These are phyloP conservation scores for Cremastobaeus sp. DNA, from an alignment of 2,888 invertebrate species.

Conservation along the genomic window DNA sequence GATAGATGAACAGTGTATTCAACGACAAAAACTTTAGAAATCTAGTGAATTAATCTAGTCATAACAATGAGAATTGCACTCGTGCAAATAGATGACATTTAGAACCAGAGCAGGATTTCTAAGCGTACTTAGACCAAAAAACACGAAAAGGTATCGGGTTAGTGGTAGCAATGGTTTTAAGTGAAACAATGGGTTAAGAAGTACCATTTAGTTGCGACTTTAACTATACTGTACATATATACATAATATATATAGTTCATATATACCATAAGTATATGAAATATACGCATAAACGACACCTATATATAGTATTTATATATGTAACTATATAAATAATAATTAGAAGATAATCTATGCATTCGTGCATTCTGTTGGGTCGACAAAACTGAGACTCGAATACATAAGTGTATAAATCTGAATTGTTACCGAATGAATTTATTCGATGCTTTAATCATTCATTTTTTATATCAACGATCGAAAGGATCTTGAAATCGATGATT, in stretches of 20 bases:
- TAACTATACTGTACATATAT: constrained; percentile 73
- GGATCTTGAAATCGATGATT: too few species aligned
- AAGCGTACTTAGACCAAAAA: neutral
- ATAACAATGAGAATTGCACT: constrained; percentile 66
- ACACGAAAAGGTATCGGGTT: constrained; percentile 15
- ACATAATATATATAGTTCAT: constrained; percentile 69
- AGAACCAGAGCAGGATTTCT: constrained; percentile 13
- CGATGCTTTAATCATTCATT: too few species aligned
- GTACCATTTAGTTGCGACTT: too few species aligned
- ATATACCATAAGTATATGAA: constrained; percentile 52
- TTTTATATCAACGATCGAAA: too few species aligned
- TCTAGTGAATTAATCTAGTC: constrained; percentile 75
- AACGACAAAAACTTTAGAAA: constrained; percentile 70
- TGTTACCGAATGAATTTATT: too few species aligned
- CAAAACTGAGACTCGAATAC: constrained; percentile 10
- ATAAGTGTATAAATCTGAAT: constrained; percentile 12
- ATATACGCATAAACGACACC: constrained; percentile 46
- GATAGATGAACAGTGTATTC: constrained; percentile 66
- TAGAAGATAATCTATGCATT: constrained; percentile 63
- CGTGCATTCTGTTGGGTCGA: constrained; percentile 17
- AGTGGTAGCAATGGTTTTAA: too few species aligned
- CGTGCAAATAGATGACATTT: constrained; percentile 55
- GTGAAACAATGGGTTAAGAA: too few species aligned
- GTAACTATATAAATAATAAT: constrained; percentile 62
- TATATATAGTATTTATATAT: constrained; percentile 62